phyloP scores from a whole-genome alignment of 1,140 invertebrate species.

The Bicyclus anynana region DNA sequence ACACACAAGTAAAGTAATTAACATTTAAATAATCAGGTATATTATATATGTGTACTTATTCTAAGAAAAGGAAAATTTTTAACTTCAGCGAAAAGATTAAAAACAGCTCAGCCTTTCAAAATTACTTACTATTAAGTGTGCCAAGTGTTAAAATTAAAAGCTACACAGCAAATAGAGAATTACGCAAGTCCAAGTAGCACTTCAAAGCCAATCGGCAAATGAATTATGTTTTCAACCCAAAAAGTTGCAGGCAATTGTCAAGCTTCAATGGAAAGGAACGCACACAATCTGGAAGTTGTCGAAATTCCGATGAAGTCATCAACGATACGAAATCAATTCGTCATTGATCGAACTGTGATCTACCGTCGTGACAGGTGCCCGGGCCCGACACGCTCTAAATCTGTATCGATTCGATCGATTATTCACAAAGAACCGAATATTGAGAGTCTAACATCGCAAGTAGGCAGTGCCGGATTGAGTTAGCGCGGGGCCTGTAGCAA shows the following conservation, averaged over 20 bases:
- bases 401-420: conserved; percentile 52
- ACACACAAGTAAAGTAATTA: too few relatives aligned
- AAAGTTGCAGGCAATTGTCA: conserved; percentile 3
- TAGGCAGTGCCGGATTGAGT: too few relatives aligned
- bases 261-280: conserved; percentile 17
- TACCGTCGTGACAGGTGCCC: conserved; percentile 67
- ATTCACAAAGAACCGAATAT: conserved; percentile 55
- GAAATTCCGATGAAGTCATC: conserved; percentile 64
- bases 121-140: too few relatives aligned
- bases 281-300: conserved; percentile 36
- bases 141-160: too few relatives aligned
- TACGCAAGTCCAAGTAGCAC: background rate
- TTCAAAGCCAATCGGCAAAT: background rate
- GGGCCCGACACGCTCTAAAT: conserved; percentile 50
- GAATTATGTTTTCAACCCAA: background rate
- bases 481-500: too few relatives aligned
- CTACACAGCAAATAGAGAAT: too few relatives aligned
- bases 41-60: too few relatives aligned
- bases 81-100: too few relatives aligned
- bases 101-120: too few relatives aligned
- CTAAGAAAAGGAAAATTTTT: too few relatives aligned
- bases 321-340: conserved; percentile 63
- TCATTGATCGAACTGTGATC: conserved; percentile 65
- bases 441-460: conserved; percentile 35
- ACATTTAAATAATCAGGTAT: too few relatives aligned